Conservation (phyloP, 2,797 vertebrate genomes). For the Myripristis jacobus region DNA sequence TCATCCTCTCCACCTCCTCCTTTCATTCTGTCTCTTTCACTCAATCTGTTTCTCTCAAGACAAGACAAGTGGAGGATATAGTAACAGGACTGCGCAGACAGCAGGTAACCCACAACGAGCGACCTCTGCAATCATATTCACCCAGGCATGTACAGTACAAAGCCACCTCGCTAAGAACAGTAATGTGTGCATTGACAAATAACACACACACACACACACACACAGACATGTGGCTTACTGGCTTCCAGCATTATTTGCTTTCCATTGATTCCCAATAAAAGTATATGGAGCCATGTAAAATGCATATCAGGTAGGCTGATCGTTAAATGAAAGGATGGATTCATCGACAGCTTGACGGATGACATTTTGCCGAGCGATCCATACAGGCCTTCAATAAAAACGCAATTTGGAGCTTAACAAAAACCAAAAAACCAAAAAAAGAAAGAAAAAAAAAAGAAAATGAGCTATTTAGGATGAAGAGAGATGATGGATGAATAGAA, state of each 20-base stretch:
- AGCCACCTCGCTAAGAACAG: slow-evolving; percentile 37
- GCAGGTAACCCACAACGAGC: slow-evolving; percentile 37
- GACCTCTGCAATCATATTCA: slow-evolving; percentile 43
- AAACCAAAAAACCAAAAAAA: slow-evolving; percentile 70
- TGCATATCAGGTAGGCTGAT: slow-evolving; percentile 83
- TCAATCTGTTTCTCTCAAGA: slow-evolving; percentile 52
- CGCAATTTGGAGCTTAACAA: slow-evolving; percentile 81
- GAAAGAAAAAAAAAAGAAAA: slow-evolving; percentile 29
- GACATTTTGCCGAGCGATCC: slow-evolving; percentile 83
- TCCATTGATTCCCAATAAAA: slow-evolving; percentile 84
- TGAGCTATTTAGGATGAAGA: slow-evolving; percentile 32
- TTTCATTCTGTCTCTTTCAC: slow-evolving; percentile 69
- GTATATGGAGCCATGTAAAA: slow-evolving; percentile 80
- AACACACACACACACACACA: slow-evolving; percentile 60
- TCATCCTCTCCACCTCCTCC: slow-evolving; percentile 64
- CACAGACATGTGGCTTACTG: slow-evolving; percentile 54
- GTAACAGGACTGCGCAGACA: slow-evolving; percentile 33
- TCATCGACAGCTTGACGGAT: slow-evolving; percentile 88
- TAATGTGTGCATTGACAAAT: slow-evolving; percentile 62
- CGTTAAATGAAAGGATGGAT: slow-evolving; percentile 84
- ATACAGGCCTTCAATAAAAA: slow-evolving; percentile 83
- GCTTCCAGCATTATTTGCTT: slow-evolving; percentile 76
- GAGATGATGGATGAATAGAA: slow-evolving; percentile 32
- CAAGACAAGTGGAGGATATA: slow-evolving; percentile 47
- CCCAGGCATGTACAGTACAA: slow-evolving; percentile 43